Percentiles rank a stretch among this genome's conserved stretches.
Conservation (phyloP, 1,140 invertebrate species). For the Ephestia elutella region DNA sequence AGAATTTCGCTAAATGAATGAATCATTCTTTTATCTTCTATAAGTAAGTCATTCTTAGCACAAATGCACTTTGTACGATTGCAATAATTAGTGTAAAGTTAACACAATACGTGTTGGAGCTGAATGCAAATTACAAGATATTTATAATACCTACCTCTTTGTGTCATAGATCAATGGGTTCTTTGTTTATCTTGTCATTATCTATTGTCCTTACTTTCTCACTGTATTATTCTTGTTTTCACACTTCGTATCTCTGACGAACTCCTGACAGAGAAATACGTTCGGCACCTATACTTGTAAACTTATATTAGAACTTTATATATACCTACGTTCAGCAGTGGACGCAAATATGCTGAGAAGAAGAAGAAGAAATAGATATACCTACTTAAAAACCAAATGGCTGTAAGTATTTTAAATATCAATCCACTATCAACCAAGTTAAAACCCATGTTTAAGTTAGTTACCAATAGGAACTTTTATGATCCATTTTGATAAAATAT, state of each 20-base stretch:
- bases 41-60: conserved; percentile 16
- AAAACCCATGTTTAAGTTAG: too few relatives aligned
- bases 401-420: too few relatives aligned
- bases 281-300: too few relatives aligned
- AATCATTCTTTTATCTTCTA: conserved; percentile 41
- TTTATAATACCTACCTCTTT: not conserved
- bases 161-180: not conserved
- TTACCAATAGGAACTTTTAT: too few relatives aligned
- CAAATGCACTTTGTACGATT: conserved; percentile 7
- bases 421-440: too few relatives aligned
- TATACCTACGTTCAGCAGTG: too few relatives aligned
- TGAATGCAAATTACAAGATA: not conserved
- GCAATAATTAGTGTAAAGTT: conserved; percentile 7
- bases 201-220: not conserved
- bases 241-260: too few relatives aligned
- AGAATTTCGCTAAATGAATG: conserved; percentile 34
- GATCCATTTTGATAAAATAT: not conserved
- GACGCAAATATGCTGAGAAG: too few relatives aligned
- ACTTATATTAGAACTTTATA: too few relatives aligned
- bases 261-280: too few relatives aligned
- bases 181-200: not conserved
- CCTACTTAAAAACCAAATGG: too few relatives aligned
- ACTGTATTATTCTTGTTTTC: not conserved
- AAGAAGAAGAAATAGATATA: too few relatives aligned
- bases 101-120: not conserved